phyloP scores from a whole-genome alignment of 2,113 vertebrate species.

The Corvus cornix region DNA sequence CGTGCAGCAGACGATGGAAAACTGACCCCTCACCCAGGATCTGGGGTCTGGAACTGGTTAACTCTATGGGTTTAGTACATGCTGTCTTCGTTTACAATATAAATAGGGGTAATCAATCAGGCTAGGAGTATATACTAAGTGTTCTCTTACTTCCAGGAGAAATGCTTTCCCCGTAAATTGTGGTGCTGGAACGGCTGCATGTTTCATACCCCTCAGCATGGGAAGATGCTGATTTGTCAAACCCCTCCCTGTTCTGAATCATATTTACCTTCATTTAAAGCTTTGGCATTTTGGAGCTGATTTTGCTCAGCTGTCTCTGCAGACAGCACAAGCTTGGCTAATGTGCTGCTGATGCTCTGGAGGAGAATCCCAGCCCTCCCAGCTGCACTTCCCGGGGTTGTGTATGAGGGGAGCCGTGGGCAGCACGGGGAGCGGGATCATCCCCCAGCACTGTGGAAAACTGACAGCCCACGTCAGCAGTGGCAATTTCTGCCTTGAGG shows the following conservation, averaged over 20 bases:
- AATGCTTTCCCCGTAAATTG: slow-evolving; percentile 2
- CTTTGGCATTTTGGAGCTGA: not conserved
- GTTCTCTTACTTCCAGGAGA: slow-evolving; percentile 25
- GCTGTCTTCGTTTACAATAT: slow-evolving; percentile 41
- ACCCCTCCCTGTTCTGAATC: not conserved
- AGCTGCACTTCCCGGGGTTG: accelerated
- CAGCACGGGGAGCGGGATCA: not conserved
- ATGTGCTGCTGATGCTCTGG: not conserved
- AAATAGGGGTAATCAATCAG: slow-evolving; percentile 44
- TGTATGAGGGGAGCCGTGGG: accelerated
- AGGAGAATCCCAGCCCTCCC: not conserved
- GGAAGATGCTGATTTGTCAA: slow-evolving; percentile 6
- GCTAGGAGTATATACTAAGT: slow-evolving; percentile 4
- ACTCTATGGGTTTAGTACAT: not conserved
- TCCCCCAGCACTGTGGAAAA: not conserved
- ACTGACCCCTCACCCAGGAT: not conserved
- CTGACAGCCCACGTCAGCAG: not conserved
- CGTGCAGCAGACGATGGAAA: not conserved
- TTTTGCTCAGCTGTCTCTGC: not conserved
- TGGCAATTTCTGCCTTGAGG: not conserved
- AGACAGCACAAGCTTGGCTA: not conserved
- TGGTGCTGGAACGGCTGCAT: slow-evolving; percentile 28
- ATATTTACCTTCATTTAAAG: not conserved
- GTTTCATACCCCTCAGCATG: not conserved
- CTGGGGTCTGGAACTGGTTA: slow-evolving; percentile 26